Evolutionary conservation across 1,140 invertebrate species (phyloP).

Genomic region (Tetragnatha versicolor): DNA sequence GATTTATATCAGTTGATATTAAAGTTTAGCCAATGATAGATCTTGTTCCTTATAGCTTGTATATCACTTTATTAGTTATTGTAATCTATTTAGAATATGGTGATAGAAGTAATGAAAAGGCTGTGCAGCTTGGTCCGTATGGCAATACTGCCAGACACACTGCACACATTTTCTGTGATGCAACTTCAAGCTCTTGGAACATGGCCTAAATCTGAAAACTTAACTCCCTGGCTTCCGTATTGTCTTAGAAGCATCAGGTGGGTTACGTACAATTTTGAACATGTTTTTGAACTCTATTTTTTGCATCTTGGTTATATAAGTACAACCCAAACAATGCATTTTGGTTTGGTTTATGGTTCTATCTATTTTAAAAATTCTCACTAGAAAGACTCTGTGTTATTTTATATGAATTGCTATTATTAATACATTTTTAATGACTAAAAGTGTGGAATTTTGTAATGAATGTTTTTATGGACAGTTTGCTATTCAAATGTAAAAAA

Average conservation of each 20-base stretch:
- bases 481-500: too few species aligned
- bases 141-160: slow-evolving; percentile 72
- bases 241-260: slow-evolving; percentile 75
- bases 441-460: too few species aligned
- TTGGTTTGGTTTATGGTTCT: too few species aligned
- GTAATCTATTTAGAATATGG: slow-evolving; percentile 71
- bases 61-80: too few species aligned
- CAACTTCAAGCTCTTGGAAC: slow-evolving; percentile 59
- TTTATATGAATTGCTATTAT: too few species aligned
- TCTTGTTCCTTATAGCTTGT: too few species aligned
- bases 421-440: too few species aligned
- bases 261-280: background rate
- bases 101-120: slow-evolving; percentile 72
- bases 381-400: too few species aligned
- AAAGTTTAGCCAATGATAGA: too few species aligned
- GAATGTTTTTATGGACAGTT: too few species aligned
- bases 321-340: background rate
- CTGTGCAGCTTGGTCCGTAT: slow-evolving; percentile 73
- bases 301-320: background rate
- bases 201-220: slow-evolving; percentile 62
- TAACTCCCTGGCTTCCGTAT: slow-evolving; percentile 77
- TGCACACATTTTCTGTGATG: slow-evolving; percentile 61
- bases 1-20: too few species aligned
- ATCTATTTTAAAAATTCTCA: background rate
- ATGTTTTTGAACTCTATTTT: too few species aligned